Percentiles rank a stretch among this genome's conserved stretches.
Evolutionary conservation across 92 coral and sea anemone genomes (phyloP).

Genomic region (Phenganax subtilis): DNA sequence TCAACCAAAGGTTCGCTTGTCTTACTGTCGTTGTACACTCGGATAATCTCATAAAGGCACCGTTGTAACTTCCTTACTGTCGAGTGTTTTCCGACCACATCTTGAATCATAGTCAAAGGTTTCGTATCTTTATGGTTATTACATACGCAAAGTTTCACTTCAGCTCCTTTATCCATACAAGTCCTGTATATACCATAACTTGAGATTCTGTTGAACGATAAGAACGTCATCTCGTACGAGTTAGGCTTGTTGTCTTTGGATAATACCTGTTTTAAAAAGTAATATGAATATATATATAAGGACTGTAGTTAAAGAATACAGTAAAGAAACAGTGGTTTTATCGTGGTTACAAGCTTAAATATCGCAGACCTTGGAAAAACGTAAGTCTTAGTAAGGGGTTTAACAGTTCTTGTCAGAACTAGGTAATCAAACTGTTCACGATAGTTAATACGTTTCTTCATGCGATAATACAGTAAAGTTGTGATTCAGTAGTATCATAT

Average conservation of each 20-base stretch:
- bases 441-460: too few species aligned
- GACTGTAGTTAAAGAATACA: too few species aligned
- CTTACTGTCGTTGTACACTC: background rate
- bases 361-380: too few species aligned
- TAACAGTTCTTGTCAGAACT: too few species aligned
- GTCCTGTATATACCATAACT: conserved; percentile 55
- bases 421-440: too few species aligned
- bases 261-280: background rate
- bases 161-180: conserved; percentile 57
- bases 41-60: background rate
- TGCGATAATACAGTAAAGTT: too few species aligned
- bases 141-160: conserved; percentile 60
- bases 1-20: background rate
- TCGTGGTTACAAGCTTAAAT: too few species aligned
- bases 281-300: too few species aligned
- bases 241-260: background rate
- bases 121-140: conserved; percentile 1
- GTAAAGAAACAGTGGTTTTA: too few species aligned
- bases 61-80: conserved; percentile 12
- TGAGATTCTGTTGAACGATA: conserved; percentile 57
- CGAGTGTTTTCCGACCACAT: conserved; percentile 10
- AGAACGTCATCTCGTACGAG: conserved; percentile 43
- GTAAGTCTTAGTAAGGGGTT: too few species aligned
- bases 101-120: background rate
- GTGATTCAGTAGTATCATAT: too few species aligned